phyloP scores from a whole-genome alignment of 2,113 vertebrate species.

The Prunella himalayana region DNA sequence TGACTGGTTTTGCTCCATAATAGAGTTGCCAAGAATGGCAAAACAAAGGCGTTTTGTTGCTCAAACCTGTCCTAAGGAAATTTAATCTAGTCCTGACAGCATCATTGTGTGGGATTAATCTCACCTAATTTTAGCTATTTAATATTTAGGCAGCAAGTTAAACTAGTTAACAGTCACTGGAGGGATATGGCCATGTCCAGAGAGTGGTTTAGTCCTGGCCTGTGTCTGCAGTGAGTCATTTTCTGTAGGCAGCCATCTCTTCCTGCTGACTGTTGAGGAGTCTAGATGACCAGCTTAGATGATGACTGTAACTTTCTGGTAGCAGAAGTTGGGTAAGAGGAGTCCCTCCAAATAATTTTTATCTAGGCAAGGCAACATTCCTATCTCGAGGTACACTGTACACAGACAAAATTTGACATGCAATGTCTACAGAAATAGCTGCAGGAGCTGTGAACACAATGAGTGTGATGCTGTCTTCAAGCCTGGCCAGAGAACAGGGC shows the following conservation, averaged over 20 bases:
- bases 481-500: background rate
- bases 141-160: background rate
- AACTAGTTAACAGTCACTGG: background rate
- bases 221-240: background rate
- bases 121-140: conserved; percentile 33
- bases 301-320: background rate
- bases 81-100: background rate
- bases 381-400: background rate
- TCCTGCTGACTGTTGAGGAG: background rate
- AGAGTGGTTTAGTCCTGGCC: background rate
- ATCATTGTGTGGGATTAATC: background rate
- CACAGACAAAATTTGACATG: background rate
- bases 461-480: background rate
- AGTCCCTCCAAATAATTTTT: background rate
- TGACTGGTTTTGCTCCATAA: background rate
- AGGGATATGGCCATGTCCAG: background rate
- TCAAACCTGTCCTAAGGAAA: background rate
- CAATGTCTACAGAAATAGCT: background rate
- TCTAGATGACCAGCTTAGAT: background rate
- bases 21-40: background rate
- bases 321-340: background rate
- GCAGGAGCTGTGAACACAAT: background rate
- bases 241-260: background rate
- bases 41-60: background rate
- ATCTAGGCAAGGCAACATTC: background rate